Percentiles rank a stretch among this genome's conserved stretches.
phyloP scores from a whole-genome alignment of 2,797 vertebrate genomes.

The Peromyscus aztecus region DNA sequence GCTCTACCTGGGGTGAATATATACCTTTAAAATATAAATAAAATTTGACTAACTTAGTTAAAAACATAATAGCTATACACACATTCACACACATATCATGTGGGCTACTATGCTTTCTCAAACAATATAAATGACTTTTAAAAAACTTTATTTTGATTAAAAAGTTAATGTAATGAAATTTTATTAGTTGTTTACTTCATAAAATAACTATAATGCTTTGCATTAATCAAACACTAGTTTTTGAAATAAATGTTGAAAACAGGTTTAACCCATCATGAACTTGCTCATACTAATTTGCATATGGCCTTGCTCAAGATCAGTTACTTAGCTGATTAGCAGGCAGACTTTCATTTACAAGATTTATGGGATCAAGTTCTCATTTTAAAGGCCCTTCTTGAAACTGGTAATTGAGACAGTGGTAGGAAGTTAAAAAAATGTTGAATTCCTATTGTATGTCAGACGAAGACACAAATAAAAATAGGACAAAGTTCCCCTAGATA shows the following conservation, averaged over 20 bases:
- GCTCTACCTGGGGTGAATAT: background rate
- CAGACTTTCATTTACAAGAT: background rate
- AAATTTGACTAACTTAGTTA: background rate
- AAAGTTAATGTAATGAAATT: slow-evolving; percentile 10
- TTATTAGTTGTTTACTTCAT: background rate
- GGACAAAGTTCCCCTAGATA: background rate
- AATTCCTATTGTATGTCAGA: background rate
- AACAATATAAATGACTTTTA: background rate
- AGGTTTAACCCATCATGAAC: background rate
- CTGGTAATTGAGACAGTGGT: background rate
- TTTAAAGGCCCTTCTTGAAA: slow-evolving; percentile 26
- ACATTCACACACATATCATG: background rate
- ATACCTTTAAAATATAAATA: background rate
- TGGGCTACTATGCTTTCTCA: background rate
- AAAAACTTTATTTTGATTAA: background rate
- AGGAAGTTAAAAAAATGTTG: background rate
- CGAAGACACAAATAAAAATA: background rate
- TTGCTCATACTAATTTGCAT: slow-evolving; percentile 22
- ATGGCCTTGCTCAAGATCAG: background rate
- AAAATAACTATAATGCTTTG: background rate
- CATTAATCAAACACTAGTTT: background rate
- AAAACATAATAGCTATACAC: slow-evolving; percentile 12
- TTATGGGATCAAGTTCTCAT: background rate
- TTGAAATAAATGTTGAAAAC: slow-evolving; percentile 12
- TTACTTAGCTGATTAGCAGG: slow-evolving; percentile 6